Percentiles rank a stretch among this genome's conserved stretches.
phyloP scores from a whole-genome alignment of 2,797 vertebrate species.

The Neosilurus mollespiculum region DNA sequence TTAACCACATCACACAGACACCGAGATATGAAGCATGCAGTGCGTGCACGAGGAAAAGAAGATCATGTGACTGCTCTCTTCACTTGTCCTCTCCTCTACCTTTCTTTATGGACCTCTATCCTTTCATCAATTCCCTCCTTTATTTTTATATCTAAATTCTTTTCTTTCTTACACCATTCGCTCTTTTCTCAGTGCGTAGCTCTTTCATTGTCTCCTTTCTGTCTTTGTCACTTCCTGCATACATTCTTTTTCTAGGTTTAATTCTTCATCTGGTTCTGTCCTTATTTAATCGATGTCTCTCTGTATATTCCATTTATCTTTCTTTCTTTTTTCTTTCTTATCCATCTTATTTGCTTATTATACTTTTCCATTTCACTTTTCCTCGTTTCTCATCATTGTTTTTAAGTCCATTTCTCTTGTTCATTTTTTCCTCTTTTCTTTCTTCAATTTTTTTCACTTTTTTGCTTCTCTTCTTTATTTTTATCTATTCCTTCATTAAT shows the following conservation, averaged over 20 bases:
- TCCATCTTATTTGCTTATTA: not conserved
- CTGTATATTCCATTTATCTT: too few species aligned
- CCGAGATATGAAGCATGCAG: not conserved
- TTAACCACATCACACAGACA: not conserved
- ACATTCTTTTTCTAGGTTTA: too few species aligned
- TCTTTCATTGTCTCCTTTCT: too few species aligned
- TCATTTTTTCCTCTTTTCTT: not conserved
- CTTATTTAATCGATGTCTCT: too few species aligned
- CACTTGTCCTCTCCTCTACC: not conserved
- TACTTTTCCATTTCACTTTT: not conserved
- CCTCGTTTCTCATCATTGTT: not conserved
- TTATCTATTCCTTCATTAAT: not conserved
- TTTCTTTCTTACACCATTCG: too few species aligned
- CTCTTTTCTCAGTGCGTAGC: too few species aligned
- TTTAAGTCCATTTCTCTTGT: not conserved
- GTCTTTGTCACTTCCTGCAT: too few species aligned
- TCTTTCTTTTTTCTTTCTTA: not conserved
- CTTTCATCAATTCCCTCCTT: too few species aligned
- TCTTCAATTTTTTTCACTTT: too few species aligned
- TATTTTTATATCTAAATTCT: too few species aligned
- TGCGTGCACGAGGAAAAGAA: not conserved
- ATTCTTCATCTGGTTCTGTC: too few species aligned
- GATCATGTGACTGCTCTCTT: not conserved
- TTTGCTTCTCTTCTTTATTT: not conserved
- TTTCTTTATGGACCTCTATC: not conserved